A percentile compares a stretch with the other conserved stretches of the same genome.
Evolutionary conservation across 2,888 invertebrate genomes (phyloP).

Genomic region (Stegophylla sp.): DNA sequence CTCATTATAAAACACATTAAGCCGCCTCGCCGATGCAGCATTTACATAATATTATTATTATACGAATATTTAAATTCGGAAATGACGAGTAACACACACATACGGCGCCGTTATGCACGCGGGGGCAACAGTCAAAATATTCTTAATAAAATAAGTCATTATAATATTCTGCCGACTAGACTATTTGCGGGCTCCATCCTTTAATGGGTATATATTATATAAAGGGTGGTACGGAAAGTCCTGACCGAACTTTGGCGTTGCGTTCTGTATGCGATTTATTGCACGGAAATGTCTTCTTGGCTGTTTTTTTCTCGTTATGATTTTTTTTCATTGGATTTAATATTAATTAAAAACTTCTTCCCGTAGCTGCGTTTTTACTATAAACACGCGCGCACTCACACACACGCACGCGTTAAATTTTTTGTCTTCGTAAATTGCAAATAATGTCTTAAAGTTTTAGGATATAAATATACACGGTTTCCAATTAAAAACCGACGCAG

Average conservation of each 20-base stretch:
- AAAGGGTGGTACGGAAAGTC: constrained; percentile 36
- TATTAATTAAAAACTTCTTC: constrained; percentile 17
- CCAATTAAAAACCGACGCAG: not conserved
- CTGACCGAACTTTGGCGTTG: constrained; percentile 37
- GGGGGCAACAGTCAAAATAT: not conserved
- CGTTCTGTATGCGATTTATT: constrained; percentile 36
- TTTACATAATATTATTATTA: constrained; percentile 27
- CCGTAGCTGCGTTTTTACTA: not conserved
- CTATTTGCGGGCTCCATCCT: not conserved
- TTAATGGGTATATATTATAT: not conserved
- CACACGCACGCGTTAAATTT: not conserved
- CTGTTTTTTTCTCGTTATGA: not conserved
- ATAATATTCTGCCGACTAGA: not conserved
- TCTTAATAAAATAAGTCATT: not conserved
- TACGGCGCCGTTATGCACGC: not conserved
- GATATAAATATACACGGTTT: not conserved
- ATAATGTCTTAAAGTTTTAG: not conserved
- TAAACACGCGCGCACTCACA: no score
- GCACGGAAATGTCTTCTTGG: not conserved
- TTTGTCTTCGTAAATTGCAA: not conserved
- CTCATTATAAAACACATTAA: constrained; percentile 12
- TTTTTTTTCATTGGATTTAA: not conserved
- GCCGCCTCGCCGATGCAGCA: not conserved
- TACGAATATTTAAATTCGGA: constrained; percentile 2
- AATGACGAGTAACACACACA: not conserved